Percentiles rank a stretch among this genome's conserved stretches.
These are phyloP conservation scores for Pyrrhia umbra DNA, from an alignment of 2,888 invertebrate genomes.

Conservation along the genomic window DNA sequence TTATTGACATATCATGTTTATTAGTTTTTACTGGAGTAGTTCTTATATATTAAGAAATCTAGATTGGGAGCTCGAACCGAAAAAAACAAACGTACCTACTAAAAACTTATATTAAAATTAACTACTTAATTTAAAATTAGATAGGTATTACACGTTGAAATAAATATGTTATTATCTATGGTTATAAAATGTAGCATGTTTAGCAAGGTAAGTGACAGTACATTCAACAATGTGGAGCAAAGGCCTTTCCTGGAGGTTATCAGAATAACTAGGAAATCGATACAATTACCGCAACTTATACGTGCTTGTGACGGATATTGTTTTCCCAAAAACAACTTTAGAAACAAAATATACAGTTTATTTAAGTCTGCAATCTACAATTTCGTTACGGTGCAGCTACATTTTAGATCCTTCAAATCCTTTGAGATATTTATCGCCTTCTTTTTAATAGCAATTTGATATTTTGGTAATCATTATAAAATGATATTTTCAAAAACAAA, in stretches of 20 bases:
- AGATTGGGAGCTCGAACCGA: too few relatives aligned
- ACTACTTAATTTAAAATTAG: too few relatives aligned
- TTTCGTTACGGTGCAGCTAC: too few relatives aligned
- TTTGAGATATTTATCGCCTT: slow-evolving; percentile 18
- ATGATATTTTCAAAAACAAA: background rate
- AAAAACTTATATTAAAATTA: too few relatives aligned
- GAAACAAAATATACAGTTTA: background rate
- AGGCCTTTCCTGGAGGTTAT: slow-evolving; percentile 43
- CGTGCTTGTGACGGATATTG: background rate
- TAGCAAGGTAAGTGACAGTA: slow-evolving; percentile 27
- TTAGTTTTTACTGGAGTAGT: too few relatives aligned
- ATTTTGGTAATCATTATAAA: slow-evolving; percentile 2
- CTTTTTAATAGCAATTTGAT: slow-evolving; percentile 4
- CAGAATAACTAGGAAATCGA: slow-evolving; percentile 48
- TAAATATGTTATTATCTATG: background rate
- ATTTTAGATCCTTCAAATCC: background rate
- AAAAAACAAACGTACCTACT: too few relatives aligned
- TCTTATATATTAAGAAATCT: too few relatives aligned
- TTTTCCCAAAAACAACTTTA: slow-evolving; percentile 4
- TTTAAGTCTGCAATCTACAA: too few relatives aligned
- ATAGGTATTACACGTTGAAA: too few relatives aligned
- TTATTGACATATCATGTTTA: too few relatives aligned
- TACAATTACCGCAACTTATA: slow-evolving; percentile 6
- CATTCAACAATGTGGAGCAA: slow-evolving; percentile 8
- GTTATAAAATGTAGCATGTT: slow-evolving; percentile 7